phyloP scores from a whole-genome alignment of 2,797 vertebrate species.

The Amblyopsis hoosieri region DNA sequence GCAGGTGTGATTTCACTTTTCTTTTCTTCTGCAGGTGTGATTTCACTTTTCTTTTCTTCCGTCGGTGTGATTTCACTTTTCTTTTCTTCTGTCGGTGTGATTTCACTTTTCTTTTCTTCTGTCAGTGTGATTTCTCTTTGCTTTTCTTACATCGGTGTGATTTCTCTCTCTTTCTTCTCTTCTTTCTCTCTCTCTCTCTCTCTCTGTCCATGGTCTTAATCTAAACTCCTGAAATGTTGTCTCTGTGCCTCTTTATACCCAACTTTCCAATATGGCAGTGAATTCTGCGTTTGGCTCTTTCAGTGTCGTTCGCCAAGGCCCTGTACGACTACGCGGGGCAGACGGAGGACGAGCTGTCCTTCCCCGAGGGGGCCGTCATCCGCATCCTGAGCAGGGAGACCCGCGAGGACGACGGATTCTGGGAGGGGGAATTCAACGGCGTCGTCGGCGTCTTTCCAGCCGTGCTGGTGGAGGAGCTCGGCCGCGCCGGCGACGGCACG shows the following conservation, averaged over 20 bases:
- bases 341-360: constrained; percentile 91
- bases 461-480: constrained; percentile 90
- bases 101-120: too few relatives aligned
- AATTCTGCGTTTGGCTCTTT: constrained; percentile 6
- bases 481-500: constrained; percentile 74
- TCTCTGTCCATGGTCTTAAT: too few relatives aligned
- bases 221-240: too few relatives aligned
- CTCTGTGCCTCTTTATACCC: too few relatives aligned
- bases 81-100: constrained; percentile 66
- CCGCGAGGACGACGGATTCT: constrained; percentile 96
- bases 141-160: too few relatives aligned
- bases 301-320: constrained; percentile 93
- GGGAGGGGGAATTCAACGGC: constrained; percentile 94
- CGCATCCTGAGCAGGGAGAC: constrained; percentile 94
- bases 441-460: constrained; percentile 90
- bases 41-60: too few relatives aligned
- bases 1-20: too few relatives aligned
- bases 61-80: too few relatives aligned
- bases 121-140: too few relatives aligned
- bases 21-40: too few relatives aligned
- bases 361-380: constrained; percentile 93
- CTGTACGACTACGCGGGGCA: constrained; percentile 95
- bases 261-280: too few relatives aligned
- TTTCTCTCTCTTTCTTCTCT: too few relatives aligned
- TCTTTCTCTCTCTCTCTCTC: neutral